Conservation (phyloP, 2,888 invertebrate genomes). For the Ryuthela nishihirai region DNA sequence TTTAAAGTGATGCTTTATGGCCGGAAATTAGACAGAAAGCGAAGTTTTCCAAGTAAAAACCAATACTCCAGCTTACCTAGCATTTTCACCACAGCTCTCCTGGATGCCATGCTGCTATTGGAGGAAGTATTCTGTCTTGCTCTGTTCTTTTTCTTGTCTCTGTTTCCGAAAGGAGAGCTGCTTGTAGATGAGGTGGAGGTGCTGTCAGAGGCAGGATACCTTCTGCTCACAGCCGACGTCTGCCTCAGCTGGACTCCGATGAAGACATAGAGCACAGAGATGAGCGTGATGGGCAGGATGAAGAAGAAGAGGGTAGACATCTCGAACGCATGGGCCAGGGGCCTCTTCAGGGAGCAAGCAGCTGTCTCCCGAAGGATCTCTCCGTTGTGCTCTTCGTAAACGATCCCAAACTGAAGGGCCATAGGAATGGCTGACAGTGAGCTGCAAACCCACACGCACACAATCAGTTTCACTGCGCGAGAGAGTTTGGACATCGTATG, state of each 20-base stretch:
- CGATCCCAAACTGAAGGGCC: slow-evolving; percentile 68
- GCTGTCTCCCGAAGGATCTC: slow-evolving; percentile 18
- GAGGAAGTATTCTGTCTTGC: slow-evolving; percentile 5
- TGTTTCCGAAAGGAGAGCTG: slow-evolving; percentile 19
- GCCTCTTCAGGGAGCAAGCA: slow-evolving; percentile 54
- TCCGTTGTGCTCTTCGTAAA: slow-evolving; percentile 11
- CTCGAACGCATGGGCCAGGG: slow-evolving; percentile 68
- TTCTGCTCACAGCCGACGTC: slow-evolving; percentile 17
- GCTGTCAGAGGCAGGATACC: slow-evolving; percentile 16
- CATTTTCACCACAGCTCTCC: slow-evolving; percentile 57
- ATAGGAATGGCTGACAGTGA: slow-evolving; percentile 52
- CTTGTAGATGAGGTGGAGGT: background rate
- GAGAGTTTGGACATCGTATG: slow-evolving; percentile 55
- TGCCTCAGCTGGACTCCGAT: slow-evolving; percentile 48
- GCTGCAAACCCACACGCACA: slow-evolving; percentile 74
- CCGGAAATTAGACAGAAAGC: too few species aligned
- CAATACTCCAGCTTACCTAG: too few species aligned
- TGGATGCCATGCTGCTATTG: slow-evolving; percentile 25
- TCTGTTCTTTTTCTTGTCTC: slow-evolving; percentile 10
- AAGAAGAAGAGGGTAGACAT: slow-evolving; percentile 76
- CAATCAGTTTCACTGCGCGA: slow-evolving; percentile 72
- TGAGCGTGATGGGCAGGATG: slow-evolving; percentile 75
- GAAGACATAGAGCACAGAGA: slow-evolving; percentile 66
- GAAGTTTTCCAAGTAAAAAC: too few species aligned
- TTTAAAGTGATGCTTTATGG: too few species aligned